Evolutionary conservation across 2,888 invertebrate species (phyloP).

Genomic region (Neoascia interrupta): DNA sequence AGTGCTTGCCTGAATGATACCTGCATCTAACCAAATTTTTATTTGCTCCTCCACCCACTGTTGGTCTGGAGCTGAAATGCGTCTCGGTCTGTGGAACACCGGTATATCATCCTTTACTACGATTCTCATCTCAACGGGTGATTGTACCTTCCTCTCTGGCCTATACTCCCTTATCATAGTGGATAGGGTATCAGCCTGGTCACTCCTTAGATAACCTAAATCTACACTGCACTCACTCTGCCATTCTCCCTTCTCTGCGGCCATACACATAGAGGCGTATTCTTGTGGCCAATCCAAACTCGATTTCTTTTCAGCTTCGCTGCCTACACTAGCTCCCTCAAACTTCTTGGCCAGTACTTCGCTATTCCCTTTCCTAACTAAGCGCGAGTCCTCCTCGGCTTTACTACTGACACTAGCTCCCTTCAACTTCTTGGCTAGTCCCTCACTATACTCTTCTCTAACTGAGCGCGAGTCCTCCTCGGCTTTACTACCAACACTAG

Average conservation of each 20-base stretch:
- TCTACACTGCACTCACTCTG: neutral
- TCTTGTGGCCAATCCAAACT: too few species aligned
- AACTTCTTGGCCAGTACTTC: too few species aligned
- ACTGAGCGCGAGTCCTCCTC: too few species aligned
- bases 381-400: too few species aligned
- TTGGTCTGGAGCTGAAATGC: neutral
- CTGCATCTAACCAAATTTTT: neutral
- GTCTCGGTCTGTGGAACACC: slow-evolving; percentile 5
- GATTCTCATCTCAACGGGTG: slow-evolving; percentile 20
- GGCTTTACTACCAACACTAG: too few species aligned
- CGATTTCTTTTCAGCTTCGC: too few species aligned
- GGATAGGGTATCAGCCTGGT: slow-evolving; percentile 52
- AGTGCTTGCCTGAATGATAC: neutral
- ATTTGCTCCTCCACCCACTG: neutral
- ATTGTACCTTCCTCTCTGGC: slow-evolving; percentile 1
- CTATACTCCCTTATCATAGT: neutral
- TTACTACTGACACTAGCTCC: too few species aligned
- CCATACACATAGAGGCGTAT: too few species aligned
- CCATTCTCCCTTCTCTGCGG: slow-evolving; percentile 4
- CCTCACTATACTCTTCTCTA: too few species aligned
- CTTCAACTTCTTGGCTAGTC: too few species aligned
- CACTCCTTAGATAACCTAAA: slow-evolving; percentile 1
- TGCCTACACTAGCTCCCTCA: too few species aligned
- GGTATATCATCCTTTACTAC: slow-evolving; percentile 12
- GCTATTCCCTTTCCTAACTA: too few species aligned